Base-by-base conservation (phyloP, 2,888 invertebrate species). In the Conchocele bisecta region DNA sequence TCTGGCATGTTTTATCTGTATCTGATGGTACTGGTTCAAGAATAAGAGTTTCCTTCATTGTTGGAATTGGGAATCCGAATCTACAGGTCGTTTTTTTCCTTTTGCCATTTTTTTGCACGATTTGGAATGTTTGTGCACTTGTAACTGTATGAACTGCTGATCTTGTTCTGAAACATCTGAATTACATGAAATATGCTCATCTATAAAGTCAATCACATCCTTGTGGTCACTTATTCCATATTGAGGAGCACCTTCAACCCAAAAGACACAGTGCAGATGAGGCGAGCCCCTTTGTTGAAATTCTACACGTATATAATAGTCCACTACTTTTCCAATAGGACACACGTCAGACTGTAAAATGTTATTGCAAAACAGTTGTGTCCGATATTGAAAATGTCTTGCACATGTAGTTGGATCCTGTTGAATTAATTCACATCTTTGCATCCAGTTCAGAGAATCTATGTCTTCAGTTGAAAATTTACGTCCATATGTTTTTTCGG, bases 51-150 rank as follows among this genome's bases (percentile, higher is more conserved):
- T 69, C 50, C 20, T 54, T 60, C 64, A 76, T 60, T 31, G 72
- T 68, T n/a, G 73, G 69, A 5, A 63, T 42, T 28, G 76, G 73
- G 53, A 74, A 74, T 20, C 60, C 67, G 63, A 56, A 76, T 9
- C 68, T 44, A 58, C 73, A 67, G 9, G 54, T n/a, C n/a, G n/a
- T n/a, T n/a, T n/a, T n/a, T n/a, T 35, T 13, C 54, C 22, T 20
- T 60, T 46, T n/a, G 48, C 67, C 17, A 44, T 67, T 41, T 67
- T 66, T 20, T 53, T 51, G 17, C 59, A 67, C 6, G 66, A 42
- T 29, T 59, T 29, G 9, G 66, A 42, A 24, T 67, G 67, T 31
- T 39, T 35, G 24, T 67, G 59, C 2, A 53, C 24, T 24, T 67
- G 53, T 11, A 67, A 29, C 26, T 59, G 60, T 13, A 67, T 17